Evolutionary conservation across 2,113 vertebrate species (phyloP).

Genomic region (Mormoops blainvillei): DNA sequence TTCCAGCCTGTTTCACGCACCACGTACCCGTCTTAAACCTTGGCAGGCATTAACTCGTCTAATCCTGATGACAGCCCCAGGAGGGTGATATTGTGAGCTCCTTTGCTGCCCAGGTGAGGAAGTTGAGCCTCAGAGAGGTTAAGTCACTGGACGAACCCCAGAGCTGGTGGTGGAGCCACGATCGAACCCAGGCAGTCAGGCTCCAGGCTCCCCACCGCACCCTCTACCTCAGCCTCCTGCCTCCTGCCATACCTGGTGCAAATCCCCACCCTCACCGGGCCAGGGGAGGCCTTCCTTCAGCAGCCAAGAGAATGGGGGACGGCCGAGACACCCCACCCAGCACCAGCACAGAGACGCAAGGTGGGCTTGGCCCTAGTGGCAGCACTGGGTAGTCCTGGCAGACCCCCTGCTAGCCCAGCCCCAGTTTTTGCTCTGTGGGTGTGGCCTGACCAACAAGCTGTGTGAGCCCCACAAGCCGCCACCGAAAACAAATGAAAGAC

Average conservation of each 20-base stretch:
- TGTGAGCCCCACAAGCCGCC: too few species aligned
- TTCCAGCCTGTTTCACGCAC: not conserved
- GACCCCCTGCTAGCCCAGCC: accelerated
- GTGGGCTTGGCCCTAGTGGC: accelerated
- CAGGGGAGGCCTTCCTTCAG: not conserved
- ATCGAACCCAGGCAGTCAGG: not conserved
- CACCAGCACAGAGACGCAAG: not conserved
- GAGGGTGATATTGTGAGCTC: not conserved
- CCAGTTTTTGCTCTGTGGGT: not conserved
- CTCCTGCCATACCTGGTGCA: not conserved
- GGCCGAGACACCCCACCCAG: not conserved
- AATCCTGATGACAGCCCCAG: not conserved
- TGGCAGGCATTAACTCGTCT: accelerated
- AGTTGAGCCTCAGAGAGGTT: not conserved
- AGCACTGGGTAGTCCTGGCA: not conserved
- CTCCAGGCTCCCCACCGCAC: accelerated
- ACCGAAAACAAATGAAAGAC: not conserved
- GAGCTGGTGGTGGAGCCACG: not conserved
- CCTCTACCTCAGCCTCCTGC: not conserved
- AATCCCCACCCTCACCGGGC: not conserved
- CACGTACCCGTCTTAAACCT: not conserved
- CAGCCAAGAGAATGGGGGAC: accelerated
- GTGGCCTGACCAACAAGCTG: not conserved
- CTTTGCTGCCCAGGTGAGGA: not conserved
- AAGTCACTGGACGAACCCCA: not conserved